Base-by-base conservation (phyloP, 2,888 invertebrate genomes). In the Drosophila fungiperda region DNA sequence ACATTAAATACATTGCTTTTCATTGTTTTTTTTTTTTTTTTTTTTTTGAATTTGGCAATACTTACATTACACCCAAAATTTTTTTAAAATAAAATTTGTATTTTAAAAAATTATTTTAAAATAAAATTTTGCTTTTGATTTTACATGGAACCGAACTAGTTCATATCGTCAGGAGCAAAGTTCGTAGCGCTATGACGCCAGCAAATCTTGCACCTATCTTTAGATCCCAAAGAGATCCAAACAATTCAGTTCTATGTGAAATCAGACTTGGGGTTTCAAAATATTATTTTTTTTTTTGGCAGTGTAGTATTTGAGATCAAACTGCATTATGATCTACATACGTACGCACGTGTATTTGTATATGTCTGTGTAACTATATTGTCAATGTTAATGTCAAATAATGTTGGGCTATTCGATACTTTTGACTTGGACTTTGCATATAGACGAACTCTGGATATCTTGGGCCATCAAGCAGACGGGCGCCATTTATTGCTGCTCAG, bases 1-100 rank as follows among this genome's bases (percentile, higher is more conserved):
- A 87, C 89, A 87, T 82, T 72, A 78, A 78, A 69, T 79, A 87
- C 90, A 85, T 81, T 79, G 78, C 72, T 59, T 73, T 82, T 76
- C 70, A 49, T 75, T 70, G 48, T 3, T 69, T 62, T 81, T 74
- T 64, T 54, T 76, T 73, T 64, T 54, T 76, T 73, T 68, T 49
- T 42, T 45, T 40, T 45, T 77, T 79, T 62, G 11, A 52, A 70
- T 73, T 87, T 83, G 74, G 80, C 84, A 85, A 92, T 92, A 92
- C 92, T 92, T 92, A 92, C 92, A 91, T 92, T 87, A 91, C 92
- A 92, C 92, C 92, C 92, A 92, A 92, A 92, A 92, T 92, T 92
- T 88, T 92, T 92, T 92, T 92, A 92, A 92, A 92, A 92, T 92
- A 92, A 92, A 92, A 92, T 92, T 92, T 91, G 87, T 92, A 92